Base-by-base conservation (phyloP, 2,797 vertebrate species). In the Alosa sapidissima region DNA sequence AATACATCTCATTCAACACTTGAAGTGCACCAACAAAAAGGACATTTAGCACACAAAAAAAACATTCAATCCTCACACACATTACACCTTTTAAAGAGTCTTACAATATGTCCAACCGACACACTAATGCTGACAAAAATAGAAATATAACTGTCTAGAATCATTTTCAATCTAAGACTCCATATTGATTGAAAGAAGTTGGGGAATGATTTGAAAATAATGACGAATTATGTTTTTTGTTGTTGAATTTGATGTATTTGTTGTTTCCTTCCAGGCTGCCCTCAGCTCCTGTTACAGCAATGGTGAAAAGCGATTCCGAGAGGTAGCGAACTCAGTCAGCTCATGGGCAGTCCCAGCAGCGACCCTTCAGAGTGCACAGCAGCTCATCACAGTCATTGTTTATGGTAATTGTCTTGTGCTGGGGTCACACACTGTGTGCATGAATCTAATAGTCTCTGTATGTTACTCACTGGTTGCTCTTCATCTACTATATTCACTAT, bases 341-440 rank as follows among this genome's bases (percentile, higher is more conserved):
- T 87, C 91, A 85, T 93, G 91, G 82, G 82, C 49, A 45, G 87
- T 93, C n/a, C 21, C 84, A 8, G 93, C 87, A 14, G 65, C 49
- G 51, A 52, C 89, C 82, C 72, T 92, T 16, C 83, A 87, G 58
- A 13, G 52, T 28, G 91, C 93, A 41, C 87, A 55, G 81, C 75
- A 49, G 0, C 93, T 92, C 86, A 89, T 94, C 87, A 92, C 1
- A 62, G 92, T 95, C 5, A 87, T 94, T 83, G 93, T 81, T 88
- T 93, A 94, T 89, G 94, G 95, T 95, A 83, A 1, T 88, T 89
- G 85, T 21, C n/a, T 6, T 81, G n/a, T 47, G 19, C 19, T 45
- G 8, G 8, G 16, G 41, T n/a, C 72, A 78, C 14, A 78, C 19
- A 78, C 14, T 75, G 16, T 45, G 72, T 13, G 45, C 41, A 45